These are phyloP conservation scores for Orthonychiurus folsomi DNA, from an alignment of 2,888 invertebrate genomes.

Conservation along the genomic window DNA sequence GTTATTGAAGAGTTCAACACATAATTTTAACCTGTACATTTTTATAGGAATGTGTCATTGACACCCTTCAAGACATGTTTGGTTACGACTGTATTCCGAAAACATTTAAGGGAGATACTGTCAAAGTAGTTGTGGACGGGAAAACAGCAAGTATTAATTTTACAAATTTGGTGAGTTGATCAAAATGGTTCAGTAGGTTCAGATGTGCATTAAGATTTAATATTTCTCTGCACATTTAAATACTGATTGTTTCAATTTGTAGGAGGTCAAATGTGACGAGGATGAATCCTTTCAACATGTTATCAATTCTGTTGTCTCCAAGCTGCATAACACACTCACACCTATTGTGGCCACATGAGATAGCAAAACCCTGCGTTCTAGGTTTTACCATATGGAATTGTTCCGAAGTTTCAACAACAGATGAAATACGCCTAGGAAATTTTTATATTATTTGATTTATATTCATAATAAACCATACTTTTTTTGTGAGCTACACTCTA, in stretches of 20 bases:
- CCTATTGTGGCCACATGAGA: constrained; percentile 43
- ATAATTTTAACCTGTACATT: constrained; percentile 9
- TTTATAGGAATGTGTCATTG: constrained; percentile 68
- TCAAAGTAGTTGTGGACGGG: constrained; percentile 74
- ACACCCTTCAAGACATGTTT: constrained; percentile 89
- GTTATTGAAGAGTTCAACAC: background rate
- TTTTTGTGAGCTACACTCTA: too few species aligned
- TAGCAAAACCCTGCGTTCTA: too few species aligned
- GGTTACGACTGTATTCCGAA: constrained; percentile 88
- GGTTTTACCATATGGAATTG: too few species aligned
- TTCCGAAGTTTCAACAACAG: too few species aligned
- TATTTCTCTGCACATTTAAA: constrained; percentile 4
- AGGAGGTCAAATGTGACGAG: constrained; percentile 70
- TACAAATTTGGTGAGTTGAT: constrained; percentile 55
- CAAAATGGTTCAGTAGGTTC: background rate
- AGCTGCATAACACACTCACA: constrained; percentile 73
- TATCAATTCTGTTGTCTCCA: constrained; percentile 73
- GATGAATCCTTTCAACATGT: constrained; percentile 75
- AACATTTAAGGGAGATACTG: constrained; percentile 79
- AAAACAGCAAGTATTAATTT: constrained; percentile 80
- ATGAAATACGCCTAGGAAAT: too few species aligned
- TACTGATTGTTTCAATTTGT: constrained; percentile 38
- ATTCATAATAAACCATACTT: too few species aligned
- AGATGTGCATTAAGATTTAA: background rate
- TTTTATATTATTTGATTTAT: too few species aligned